Evolutionary conservation across 2,113 vertebrate genomes (phyloP).

Genomic region (Machaerirhynchus nigripectus): DNA sequence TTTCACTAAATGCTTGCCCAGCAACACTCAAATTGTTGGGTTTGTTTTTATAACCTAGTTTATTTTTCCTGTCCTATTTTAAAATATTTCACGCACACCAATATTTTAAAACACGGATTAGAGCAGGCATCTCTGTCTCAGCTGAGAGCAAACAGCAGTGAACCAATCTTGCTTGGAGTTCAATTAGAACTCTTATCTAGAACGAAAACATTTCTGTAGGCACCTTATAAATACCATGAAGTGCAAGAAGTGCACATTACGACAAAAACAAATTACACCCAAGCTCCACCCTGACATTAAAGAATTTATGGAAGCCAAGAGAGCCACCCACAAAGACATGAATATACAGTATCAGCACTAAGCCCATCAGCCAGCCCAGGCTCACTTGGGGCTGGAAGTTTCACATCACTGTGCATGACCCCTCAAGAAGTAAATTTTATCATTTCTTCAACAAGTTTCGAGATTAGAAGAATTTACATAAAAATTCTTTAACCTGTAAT

Average conservation of each 20-base stretch:
- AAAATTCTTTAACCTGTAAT: neutral
- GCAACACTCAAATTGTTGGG: conserved; percentile 51
- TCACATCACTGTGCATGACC: neutral
- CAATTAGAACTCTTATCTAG: conserved; percentile 44
- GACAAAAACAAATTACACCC: conserved; percentile 63
- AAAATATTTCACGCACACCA: neutral
- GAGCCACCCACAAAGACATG: conserved; percentile 50
- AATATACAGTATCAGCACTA: conserved; percentile 24
- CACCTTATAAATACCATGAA: conserved; percentile 58
- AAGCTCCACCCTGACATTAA: conserved; percentile 63
- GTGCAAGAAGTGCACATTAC: conserved; percentile 57
- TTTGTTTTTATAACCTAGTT: conserved; percentile 60
- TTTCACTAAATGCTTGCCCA: conserved; percentile 58
- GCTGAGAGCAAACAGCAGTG: neutral
- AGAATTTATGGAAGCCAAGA: conserved; percentile 53
- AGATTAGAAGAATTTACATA: neutral
- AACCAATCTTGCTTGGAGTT: conserved; percentile 3
- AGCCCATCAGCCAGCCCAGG: neutral
- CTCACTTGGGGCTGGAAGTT: neutral
- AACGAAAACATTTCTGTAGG: conserved; percentile 57
- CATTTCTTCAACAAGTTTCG: neutral
- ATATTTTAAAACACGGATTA: conserved; percentile 17
- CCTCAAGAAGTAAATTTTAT: neutral
- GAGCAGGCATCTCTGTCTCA: neutral
- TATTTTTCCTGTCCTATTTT: conserved; percentile 36